phyloP scores from a whole-genome alignment of 2,797 vertebrate species.

The Sus cebifrons region DNA sequence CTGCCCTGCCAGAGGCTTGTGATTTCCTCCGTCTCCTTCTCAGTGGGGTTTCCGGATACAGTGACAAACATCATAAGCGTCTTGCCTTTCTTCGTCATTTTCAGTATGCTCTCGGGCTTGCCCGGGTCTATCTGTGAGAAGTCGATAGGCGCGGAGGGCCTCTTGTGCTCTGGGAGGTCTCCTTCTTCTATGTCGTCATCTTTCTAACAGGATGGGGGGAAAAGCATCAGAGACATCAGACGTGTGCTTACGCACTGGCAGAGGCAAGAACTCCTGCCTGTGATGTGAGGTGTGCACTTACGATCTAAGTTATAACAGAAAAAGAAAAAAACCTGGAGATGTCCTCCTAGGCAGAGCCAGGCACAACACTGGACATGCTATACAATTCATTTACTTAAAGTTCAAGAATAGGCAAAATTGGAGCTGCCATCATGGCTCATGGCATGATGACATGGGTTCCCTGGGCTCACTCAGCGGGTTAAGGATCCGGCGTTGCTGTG shows the following conservation, averaged over 20 bases:
- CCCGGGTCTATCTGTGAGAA: conserved; percentile 96
- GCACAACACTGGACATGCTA: background rate
- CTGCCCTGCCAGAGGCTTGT: conserved; percentile 97
- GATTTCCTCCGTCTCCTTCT: conserved; percentile 98
- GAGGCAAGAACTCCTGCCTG: background rate
- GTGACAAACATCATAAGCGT: conserved; percentile 98
- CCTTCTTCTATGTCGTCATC: conserved; percentile 98
- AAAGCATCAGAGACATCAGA: background rate
- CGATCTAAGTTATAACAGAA: fast-evolving
- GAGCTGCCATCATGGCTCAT: no score
- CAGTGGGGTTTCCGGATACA: conserved; percentile 95
- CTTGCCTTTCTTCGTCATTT: conserved; percentile 97
- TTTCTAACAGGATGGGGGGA: conserved; percentile 88
- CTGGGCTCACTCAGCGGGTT: no score
- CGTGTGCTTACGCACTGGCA: fast-evolving
- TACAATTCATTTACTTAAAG: background rate
- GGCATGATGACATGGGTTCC: no score
- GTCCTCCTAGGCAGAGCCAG: background rate
- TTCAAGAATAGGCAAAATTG: background rate
- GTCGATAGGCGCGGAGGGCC: conserved; percentile 95
- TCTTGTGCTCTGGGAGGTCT: conserved; percentile 97
- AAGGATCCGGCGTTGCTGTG: no score
- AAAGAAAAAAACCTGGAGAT: background rate
- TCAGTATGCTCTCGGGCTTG: conserved; percentile 96
- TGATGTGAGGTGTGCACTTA: no score